phyloP scores from a whole-genome alignment of 2,797 vertebrate genomes.

The Decapterus maruadsi region DNA sequence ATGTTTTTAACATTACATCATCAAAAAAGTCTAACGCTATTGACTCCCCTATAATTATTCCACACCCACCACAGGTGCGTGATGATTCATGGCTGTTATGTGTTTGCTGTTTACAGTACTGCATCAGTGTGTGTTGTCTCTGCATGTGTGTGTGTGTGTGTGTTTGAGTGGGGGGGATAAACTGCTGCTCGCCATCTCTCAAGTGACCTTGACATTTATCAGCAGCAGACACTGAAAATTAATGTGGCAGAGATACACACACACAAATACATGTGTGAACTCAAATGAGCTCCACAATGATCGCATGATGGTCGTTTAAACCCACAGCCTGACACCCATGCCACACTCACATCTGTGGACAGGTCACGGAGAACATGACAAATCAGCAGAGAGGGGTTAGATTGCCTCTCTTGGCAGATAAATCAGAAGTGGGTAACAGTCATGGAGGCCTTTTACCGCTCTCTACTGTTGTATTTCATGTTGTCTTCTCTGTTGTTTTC shows the following conservation, averaged over 20 bases:
- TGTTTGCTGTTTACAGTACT: constrained; percentile 35
- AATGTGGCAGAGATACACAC: constrained; percentile 57
- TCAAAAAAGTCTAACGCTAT: not conserved
- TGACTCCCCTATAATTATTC: constrained; percentile 3
- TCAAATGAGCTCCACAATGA: constrained; percentile 55
- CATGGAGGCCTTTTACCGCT: constrained; percentile 37
- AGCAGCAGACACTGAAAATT: constrained; percentile 57
- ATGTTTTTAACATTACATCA: constrained; percentile 51
- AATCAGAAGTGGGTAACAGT: constrained; percentile 71
- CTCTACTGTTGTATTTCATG: constrained; percentile 64
- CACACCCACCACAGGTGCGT: not conserved
- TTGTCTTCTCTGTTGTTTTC: constrained; percentile 68
- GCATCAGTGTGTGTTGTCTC: constrained; percentile 29
- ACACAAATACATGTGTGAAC: constrained; percentile 42
- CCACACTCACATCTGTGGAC: constrained; percentile 73
- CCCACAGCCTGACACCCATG: constrained; percentile 65
- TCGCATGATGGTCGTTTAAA: constrained; percentile 66
- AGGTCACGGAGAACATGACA: constrained; percentile 76
- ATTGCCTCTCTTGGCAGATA: constrained; percentile 79
- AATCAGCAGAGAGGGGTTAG: constrained; percentile 77
- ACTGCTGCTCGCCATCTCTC: constrained; percentile 50
- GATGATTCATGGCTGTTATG: constrained; percentile 2
- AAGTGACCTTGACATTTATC: constrained; percentile 74
- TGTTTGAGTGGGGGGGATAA: constrained; percentile 40
- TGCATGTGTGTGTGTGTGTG: constrained; percentile 17